Percentiles rank a stretch among this genome's conserved stretches.
These are phyloP conservation scores for Toxotes jaculatrix DNA, from an alignment of 2,113 vertebrate genomes.

Conservation along the genomic window DNA sequence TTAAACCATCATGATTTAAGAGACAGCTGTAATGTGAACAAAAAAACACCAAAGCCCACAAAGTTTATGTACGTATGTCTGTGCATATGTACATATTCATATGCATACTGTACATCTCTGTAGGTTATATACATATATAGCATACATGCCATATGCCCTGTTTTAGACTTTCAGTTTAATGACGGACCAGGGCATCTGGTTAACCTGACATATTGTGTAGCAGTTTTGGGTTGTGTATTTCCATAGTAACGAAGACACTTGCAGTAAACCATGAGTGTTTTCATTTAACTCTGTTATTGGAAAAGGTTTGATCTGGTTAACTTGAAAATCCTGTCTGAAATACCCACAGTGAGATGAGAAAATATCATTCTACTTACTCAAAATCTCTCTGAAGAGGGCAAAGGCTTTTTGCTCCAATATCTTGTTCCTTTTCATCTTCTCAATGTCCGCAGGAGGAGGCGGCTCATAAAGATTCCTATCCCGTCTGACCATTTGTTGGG, in stretches of 20 bases:
- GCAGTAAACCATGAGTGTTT: not conserved
- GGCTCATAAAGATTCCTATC: constrained; percentile 86
- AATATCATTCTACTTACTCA: constrained; percentile 80
- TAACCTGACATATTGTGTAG: not conserved
- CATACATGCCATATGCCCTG: too few relatives aligned
- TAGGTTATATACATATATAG: too few relatives aligned
- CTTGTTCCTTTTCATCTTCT: constrained; percentile 87
- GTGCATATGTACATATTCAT: too few relatives aligned
- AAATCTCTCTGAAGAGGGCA: constrained; percentile 90
- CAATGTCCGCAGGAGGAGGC: constrained; percentile 84
- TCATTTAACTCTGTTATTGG: not conserved
- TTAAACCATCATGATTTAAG: too few relatives aligned
- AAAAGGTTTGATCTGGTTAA: not conserved
- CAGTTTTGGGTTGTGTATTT: not conserved
- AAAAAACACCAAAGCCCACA: too few relatives aligned
- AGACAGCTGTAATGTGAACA: too few relatives aligned
- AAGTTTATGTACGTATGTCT: too few relatives aligned
- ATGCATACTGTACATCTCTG: too few relatives aligned
- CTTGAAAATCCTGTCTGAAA: not conserved
- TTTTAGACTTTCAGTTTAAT: too few relatives aligned
- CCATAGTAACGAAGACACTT: not conserved
- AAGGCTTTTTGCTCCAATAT: constrained; percentile 91
- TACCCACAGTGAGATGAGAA: not conserved
- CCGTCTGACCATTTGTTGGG: constrained; percentile 67
- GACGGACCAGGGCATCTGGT: too few relatives aligned